Percentiles rank a stretch among this genome's conserved stretches.
Evolutionary conservation across 2,888 invertebrate species (phyloP).

Genomic region (Cantharis nigra): DNA sequence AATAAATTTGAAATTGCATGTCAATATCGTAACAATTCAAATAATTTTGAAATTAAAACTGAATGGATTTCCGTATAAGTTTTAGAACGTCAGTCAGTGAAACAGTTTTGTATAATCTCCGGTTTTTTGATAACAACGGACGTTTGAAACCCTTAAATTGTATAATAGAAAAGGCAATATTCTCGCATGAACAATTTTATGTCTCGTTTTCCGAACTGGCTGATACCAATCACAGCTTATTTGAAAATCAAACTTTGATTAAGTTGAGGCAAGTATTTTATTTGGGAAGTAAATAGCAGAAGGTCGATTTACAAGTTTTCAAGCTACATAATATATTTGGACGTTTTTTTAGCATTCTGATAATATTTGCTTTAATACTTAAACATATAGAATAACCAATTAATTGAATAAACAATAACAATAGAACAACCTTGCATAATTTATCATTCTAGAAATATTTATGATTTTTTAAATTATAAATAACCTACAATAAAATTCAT

Average conservation of each 20-base stretch:
- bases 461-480: background rate
- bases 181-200: background rate
- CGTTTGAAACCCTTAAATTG: background rate
- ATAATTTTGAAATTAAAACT: background rate
- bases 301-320: background rate
- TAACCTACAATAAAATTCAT: background rate
- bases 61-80: background rate
- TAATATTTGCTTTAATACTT: background rate
- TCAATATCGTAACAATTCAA: background rate
- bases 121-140: background rate
- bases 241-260: background rate
- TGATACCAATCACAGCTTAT: background rate
- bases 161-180: background rate
- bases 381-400: background rate
- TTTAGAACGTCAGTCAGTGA: no score
- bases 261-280: background rate
- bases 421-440: background rate
- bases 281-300: background rate
- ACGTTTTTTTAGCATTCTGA: background rate
- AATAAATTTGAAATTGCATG: background rate
- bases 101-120: background rate
- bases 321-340: background rate
- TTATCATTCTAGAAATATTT: background rate
- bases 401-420: background rate
- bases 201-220: background rate